Evolutionary conservation across 2,888 invertebrate genomes (phyloP), one percentile per base, ranked within the genome.

Genomic region (Tanypteryx hageni): DNA sequence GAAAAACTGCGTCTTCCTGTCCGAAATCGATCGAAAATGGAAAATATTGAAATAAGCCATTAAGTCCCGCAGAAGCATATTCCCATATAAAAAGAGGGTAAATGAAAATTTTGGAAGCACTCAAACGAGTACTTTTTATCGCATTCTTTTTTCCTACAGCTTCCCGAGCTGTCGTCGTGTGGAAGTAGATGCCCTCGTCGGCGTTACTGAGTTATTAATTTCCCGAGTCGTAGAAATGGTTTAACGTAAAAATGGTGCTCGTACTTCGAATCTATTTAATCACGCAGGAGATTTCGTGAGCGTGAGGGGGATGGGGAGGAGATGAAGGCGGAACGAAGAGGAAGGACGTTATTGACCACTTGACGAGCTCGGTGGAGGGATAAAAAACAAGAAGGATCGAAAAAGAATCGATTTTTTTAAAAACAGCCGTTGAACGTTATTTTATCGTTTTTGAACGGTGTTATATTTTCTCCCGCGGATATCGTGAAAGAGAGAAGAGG

Each of bases 231-330:
- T 64, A 64, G 64, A 68, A 89, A 89, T 89, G 89, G 89, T 64
- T 89, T 89, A 89, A 76, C 76, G 89, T 89, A 64, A 64, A 44
- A 89, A 64, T 89, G 89, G 61, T 44, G 44, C 27, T 64, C 44
- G 89, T 31, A 86, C 59, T 59, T 59, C 83, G 86, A 59, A 89
- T 89, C 89, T 61, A 89, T 89, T 89, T 89, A 89, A 89, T 89
- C 89, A 64, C 44, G 44, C 64, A 61, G 44, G 86, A 59, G 58
- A 58, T 86, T 86, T 61, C 64, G 68, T 14, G 64, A 44, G 68
- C 44, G 44, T 5, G 44, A 1, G 44, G 5, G 5, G 5, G 44
- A 44, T n/a, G n/a, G 44, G 44, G 5, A 14, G 44, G 89, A 89
- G 11, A 18, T 14, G 14, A 5, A 14, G 16, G 14, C 14, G 27